Evolutionary conservation across 2,888 invertebrate species (phyloP), one percentile per base, ranked within the genome.

Genomic region (Pyrocoelia pectoralis): DNA sequence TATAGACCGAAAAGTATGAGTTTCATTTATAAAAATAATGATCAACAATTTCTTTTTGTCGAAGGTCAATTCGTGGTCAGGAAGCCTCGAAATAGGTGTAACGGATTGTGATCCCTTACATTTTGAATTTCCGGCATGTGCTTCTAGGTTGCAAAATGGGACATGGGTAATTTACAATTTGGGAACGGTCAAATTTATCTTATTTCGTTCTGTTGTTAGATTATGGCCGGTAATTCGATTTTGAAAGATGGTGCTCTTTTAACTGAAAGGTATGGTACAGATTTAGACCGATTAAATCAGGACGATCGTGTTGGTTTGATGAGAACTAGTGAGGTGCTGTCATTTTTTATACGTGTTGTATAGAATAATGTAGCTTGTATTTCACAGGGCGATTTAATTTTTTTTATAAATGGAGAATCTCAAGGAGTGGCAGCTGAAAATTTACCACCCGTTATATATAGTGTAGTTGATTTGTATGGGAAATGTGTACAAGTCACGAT

Each of bases 151-250:
- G 78, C 88, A 88, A 68, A 89, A 89, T 75, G 91, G 92, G 68
- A 91, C 94, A 67, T 97, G 96, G 97, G 93, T 89, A 78, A 73
- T 70, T 40, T 12, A n/a, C n/a, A 48, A 18, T 56, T 12, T 6
- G 5, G 12, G 5, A 2, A n/a, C n/a, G n/a, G 14, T 13, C 3
- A 12, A 49, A 1, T 4, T 14, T 6, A 14, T 29, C 18, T 48
- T 17, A 29, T n/a, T 13, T 18, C 4, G 6, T 51, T 28, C 67
- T 61, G 57, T 58, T 75, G 78, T 18, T 73, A 89, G 89, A 89
- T 96, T 52, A 91, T 97, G 91, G 93, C 95, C 1, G 94, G 94
- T 18, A 90, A 89, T 69, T 92, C 93, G 38, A 88, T 97, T 55
- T 86, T 95, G 17, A 91, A 91, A 77, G 93, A 97, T 83, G 95